A percentile compares a stretch with the other conserved stretches of the same genome.
These are phyloP conservation scores for Andrena dorsata DNA, from an alignment of 2,888 invertebrate species.

Conservation along the genomic window DNA sequence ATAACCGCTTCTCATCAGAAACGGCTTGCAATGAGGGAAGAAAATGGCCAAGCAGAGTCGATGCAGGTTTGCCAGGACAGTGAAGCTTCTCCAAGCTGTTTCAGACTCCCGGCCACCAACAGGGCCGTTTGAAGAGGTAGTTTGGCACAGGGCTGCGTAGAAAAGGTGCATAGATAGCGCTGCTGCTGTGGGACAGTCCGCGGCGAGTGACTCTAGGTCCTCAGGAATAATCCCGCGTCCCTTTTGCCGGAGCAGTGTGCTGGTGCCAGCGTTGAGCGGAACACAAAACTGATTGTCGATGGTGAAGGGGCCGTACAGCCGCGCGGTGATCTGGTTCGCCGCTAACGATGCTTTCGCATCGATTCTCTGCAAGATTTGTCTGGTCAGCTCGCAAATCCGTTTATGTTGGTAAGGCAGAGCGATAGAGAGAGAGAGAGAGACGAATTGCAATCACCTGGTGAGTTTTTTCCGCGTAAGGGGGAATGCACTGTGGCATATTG, in stretches of 20 bases:
- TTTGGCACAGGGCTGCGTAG: slow-evolving; percentile 34
- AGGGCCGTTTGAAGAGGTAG: not conserved
- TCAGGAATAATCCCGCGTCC: not conserved
- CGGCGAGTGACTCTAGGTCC: not conserved
- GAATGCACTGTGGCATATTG: not conserved
- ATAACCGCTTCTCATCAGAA: not conserved
- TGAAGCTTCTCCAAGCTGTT: not conserved
- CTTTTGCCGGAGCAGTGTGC: not conserved
- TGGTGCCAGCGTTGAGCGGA: slow-evolving; percentile 28
- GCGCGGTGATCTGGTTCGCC: slow-evolving; percentile 21
- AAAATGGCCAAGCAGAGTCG: not conserved
- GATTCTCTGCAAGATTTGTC: slow-evolving; percentile 22
- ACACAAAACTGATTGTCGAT: slow-evolving; percentile 71
- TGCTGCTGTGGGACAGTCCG: not conserved
- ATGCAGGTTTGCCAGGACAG: not conserved
- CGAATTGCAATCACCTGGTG: slow-evolving; percentile 1
- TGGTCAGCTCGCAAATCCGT: not conserved
- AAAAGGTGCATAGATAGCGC: slow-evolving; percentile 32
- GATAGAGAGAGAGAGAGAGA: slow-evolving; percentile 2
- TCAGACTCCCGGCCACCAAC: not conserved
- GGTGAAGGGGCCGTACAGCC: slow-evolving; percentile 28
- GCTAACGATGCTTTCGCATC: slow-evolving; percentile 20
- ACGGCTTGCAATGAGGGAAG: not conserved
- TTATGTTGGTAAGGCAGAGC: not conserved
- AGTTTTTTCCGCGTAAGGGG: not conserved